A percentile compares a stretch with the other conserved stretches of the same genome.
phyloP scores from a whole-genome alignment of 2,888 invertebrate genomes.

The Ceriagrion tenellum region DNA sequence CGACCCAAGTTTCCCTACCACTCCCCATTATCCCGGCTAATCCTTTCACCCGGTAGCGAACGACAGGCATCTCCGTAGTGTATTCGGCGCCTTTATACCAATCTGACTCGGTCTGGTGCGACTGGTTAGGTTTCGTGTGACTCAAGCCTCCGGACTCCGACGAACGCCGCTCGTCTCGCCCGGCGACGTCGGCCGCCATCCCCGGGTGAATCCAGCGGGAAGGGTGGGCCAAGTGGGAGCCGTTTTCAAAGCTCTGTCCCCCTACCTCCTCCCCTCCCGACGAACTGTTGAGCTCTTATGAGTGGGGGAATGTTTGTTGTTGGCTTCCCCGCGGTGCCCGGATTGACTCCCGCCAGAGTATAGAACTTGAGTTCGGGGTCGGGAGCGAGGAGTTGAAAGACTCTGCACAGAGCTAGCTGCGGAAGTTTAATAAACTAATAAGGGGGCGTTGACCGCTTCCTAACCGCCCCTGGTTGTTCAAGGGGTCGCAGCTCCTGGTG shows the following conservation, averaged over 20 bases:
- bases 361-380: neutral
- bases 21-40: neutral
- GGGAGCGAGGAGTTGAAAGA: neutral
- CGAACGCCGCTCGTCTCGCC: neutral
- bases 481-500: too few species aligned
- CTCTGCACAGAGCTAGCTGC: neutral
- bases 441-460: neutral
- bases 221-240: neutral
- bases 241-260: neutral
- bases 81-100: neutral
- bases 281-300: neutral
- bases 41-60: neutral
- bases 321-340: neutral
- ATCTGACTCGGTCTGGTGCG: neutral
- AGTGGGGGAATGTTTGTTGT: neutral
- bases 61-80: neutral
- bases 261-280: neutral
- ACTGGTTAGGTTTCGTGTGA: neutral
- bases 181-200: neutral
- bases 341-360: neutral
- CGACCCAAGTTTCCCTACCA: neutral
- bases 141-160: neutral
- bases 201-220: neutral
- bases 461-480: too few species aligned
- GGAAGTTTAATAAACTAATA: neutral